Base-by-base conservation (phyloP, 2,113 vertebrate genomes). In the Neodontobutis hainanensis region DNA sequence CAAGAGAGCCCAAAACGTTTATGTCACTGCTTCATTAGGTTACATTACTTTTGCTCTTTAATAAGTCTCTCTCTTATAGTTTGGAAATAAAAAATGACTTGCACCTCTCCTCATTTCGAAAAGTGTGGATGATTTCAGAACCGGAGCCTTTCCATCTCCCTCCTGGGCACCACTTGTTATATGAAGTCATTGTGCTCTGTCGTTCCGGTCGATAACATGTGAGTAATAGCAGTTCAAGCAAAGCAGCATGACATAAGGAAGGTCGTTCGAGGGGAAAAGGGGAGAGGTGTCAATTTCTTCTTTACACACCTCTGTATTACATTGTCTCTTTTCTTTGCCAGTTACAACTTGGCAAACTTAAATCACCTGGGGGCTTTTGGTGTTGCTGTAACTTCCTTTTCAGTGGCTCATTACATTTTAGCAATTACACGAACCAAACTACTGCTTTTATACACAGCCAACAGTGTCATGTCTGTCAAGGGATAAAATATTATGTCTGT, bases 401-500 rank as follows among this genome's bases (percentile, higher is more conserved):
- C 14, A 43, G 50, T 48, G 10, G 35, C 8, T 55, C 15, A 47
- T 35, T 47, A n/a, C 9, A 43, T 53, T 14, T 45, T 16, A 49
- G 19, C 44, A 45, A 75, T 58, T 62, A 36, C 40, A 59, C 12
- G 49, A 55, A 14, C 58, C 60, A 3, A 58, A 14, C 35, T 75
- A 12, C 48, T 57, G 11, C 9, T 49, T 2, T 48, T 40, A 49
- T 55, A 43, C 15, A 35, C n/a, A 49, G 10, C 35, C 8, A 11
- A 32, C 45, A 0, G 9, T 53, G 12, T 55, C 11, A 52, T 52
- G 36, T n/a, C 34, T 49, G 14, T 58, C 5, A 12, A 11, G 44
- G 12, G 38, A 42, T 19, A 40, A 14, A 6, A 88, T 88, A 27
- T 73, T 92, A 66, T 93, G 76, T 78, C 90, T 61, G 8, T 32